phyloP scores from a whole-genome alignment of 2,113 vertebrate species.

The Menura novaehollandiae region DNA sequence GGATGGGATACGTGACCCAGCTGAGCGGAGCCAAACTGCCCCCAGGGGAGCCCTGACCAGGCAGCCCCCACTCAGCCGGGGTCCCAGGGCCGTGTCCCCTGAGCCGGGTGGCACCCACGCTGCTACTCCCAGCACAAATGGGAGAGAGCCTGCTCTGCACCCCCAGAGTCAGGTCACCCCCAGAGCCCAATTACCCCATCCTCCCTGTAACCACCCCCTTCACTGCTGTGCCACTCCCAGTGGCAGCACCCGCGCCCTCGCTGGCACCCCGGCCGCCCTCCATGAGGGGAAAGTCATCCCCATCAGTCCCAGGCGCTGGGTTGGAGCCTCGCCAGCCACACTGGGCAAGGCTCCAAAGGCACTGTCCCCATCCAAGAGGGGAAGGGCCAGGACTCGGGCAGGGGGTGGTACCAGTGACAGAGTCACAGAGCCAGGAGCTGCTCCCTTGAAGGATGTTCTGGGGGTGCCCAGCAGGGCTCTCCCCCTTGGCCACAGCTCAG shows the following conservation, averaged over 20 bases:
- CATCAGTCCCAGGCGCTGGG: rapidly evolving
- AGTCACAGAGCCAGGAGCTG: neutral
- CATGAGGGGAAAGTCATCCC: neutral
- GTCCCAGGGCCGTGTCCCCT: rapidly evolving
- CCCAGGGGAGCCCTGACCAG: neutral
- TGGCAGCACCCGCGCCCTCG: rapidly evolving
- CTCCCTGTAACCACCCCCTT: neutral
- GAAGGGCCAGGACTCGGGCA: neutral
- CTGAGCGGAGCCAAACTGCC: neutral
- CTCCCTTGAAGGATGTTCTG: neutral
- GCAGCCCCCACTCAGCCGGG: neutral
- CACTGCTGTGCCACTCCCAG: neutral
- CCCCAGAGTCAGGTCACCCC: neutral
- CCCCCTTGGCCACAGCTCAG: neutral
- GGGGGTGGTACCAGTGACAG: neutral
- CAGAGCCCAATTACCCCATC: neutral
- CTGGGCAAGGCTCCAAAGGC: neutral
- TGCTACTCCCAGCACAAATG: rapidly evolving
- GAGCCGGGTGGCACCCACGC: rapidly evolving
- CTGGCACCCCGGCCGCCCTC: neutral
- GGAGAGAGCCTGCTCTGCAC: rapidly evolving
- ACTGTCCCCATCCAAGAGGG: neutral
- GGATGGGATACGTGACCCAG: neutral
- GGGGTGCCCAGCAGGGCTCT: neutral
- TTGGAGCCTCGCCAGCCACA: neutral